Evolutionary conservation across 2,888 invertebrate genomes (phyloP).

Genomic region (Julus scanicus): DNA sequence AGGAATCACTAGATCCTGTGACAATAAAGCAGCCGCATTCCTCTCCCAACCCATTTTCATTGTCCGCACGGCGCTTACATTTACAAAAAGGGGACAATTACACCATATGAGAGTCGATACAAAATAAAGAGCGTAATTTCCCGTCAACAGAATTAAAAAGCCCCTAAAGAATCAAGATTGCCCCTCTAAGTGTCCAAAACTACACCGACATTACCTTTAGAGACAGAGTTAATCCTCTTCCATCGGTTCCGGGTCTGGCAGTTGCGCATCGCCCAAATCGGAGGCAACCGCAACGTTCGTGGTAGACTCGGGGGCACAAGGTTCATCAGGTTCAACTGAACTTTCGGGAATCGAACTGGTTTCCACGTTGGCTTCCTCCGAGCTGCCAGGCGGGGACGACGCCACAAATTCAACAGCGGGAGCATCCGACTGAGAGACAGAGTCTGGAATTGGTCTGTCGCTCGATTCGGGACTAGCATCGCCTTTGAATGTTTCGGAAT

Average conservation of each 20-base stretch:
- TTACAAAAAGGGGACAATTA: constrained; percentile 19
- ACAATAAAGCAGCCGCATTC: neutral
- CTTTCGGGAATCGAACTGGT: neutral
- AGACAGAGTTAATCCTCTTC: constrained; percentile 22
- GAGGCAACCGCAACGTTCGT: neutral
- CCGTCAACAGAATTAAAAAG: constrained; percentile 7
- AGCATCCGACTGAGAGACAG: constrained; percentile 1
- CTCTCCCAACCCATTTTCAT: neutral
- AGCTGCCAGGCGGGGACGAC: neutral
- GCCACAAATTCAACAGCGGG: neutral
- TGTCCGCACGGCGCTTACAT: neutral
- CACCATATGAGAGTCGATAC: neutral
- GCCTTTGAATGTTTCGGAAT: neutral
- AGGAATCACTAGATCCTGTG: neutral
- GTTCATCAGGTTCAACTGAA: neutral
- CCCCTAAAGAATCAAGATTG: neutral
- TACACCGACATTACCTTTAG: neutral
- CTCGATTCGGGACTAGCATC: constrained; percentile 38
- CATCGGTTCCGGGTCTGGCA: constrained; percentile 37
- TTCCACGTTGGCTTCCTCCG: neutral
- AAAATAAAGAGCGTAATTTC: neutral
- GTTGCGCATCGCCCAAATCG: neutral
- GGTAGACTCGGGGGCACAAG: neutral
- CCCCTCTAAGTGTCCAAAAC: neutral
- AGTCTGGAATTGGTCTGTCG: constrained; percentile 31